These are phyloP conservation scores for Tarsius wallacei DNA, from an alignment of 2,797 vertebrate species.

Conservation along the genomic window DNA sequence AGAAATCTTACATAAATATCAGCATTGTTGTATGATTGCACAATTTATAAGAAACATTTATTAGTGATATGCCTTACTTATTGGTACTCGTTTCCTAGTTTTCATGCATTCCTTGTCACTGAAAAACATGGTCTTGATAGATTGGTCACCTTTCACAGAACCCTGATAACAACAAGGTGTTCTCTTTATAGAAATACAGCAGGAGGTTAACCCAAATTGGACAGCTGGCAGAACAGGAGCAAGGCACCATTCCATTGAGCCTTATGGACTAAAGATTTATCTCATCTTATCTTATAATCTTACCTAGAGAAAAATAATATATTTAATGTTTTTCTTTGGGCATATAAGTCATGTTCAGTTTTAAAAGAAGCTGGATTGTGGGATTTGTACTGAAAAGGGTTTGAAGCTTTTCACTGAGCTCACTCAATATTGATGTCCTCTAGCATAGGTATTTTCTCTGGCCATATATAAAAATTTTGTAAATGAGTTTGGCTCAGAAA, in stretches of 20 bases:
- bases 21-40: neutral
- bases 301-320: neutral
- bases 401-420: conserved; percentile 18
- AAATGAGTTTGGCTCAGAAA: conserved; percentile 42
- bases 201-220: conserved; percentile 16
- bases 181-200: conserved; percentile 58
- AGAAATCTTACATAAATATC: neutral
- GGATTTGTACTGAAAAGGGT: conserved; percentile 9
- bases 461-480: conserved; percentile 25
- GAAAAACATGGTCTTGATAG: conserved; percentile 14
- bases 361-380: conserved; percentile 50
- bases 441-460: conserved; percentile 27
- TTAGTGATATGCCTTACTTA: conserved; percentile 19
- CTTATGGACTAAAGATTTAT: neutral
- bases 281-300: conserved; percentile 41
- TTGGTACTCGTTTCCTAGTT: neutral
- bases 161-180: conserved; percentile 46
- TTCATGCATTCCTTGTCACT: conserved; percentile 43
- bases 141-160: conserved; percentile 17
- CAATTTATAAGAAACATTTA: neutral
- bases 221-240: neutral
- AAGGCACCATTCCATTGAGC: neutral
- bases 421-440: neutral
- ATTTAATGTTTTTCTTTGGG: conserved; percentile 26
- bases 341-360: conserved; percentile 5